These are phyloP conservation scores for Macroglossus sobrinus DNA, from an alignment of 2,113 vertebrate genomes.

Conservation along the genomic window DNA sequence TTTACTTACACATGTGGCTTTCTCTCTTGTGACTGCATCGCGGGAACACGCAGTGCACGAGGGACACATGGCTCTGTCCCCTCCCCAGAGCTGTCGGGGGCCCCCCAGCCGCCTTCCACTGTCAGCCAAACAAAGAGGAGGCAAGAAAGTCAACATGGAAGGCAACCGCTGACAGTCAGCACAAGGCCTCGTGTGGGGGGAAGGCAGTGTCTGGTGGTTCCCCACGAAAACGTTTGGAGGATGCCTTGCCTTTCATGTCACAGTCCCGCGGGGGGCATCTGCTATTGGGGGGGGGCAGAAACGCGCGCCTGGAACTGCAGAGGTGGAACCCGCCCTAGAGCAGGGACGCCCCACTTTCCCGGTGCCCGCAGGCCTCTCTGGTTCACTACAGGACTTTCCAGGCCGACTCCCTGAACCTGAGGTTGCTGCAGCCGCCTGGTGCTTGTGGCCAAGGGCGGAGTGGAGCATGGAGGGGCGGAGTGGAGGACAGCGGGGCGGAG, in stretches of 20 bases:
- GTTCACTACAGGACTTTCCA: not conserved
- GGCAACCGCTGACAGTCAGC: constrained; percentile 11
- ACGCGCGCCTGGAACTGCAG: not conserved
- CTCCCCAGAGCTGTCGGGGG: not conserved
- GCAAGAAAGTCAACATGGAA: constrained; percentile 51
- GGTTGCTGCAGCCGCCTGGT: constrained; percentile 3
- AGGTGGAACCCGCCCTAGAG: not conserved
- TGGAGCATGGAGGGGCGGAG: not conserved
- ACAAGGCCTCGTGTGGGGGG: not conserved
- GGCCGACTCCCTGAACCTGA: constrained; percentile 12
- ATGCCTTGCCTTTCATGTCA: constrained; percentile 40
- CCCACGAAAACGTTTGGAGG: constrained; percentile 50
- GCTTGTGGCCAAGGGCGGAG: not conserved
- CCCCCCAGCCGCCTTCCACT: not conserved
- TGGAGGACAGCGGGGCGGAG: not conserved
- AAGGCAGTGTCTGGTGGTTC: constrained; percentile 49
- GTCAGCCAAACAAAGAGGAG: constrained; percentile 31
- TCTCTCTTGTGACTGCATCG: not conserved
- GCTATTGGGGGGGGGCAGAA: not conserved
- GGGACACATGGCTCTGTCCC: not conserved
- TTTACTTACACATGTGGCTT: not conserved
- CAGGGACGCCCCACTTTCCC: not conserved
- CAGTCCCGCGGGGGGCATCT: not conserved
- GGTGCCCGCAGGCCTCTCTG: not conserved
- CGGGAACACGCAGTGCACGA: no score